Evolutionary conservation across 2,113 vertebrate genomes (phyloP).

Genomic region (Pyxicephalus adspersus): DNA sequence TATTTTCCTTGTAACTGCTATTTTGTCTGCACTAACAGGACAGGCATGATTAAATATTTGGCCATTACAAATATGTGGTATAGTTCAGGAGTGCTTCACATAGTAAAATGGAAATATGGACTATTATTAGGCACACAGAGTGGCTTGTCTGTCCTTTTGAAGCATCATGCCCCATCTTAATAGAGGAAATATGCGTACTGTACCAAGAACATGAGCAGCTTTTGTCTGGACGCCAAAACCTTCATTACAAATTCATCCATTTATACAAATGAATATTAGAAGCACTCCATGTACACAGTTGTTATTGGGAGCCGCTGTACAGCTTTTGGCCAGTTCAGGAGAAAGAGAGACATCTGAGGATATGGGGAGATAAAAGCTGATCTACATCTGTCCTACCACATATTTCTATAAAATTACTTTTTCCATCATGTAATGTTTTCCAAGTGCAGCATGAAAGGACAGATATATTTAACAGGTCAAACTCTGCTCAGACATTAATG

Average conservation of each 20-base stretch:
- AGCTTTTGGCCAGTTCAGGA: conserved; percentile 9
- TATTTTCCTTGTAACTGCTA: neutral
- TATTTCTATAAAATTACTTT: conserved; percentile 35
- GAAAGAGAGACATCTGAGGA: conserved; percentile 13
- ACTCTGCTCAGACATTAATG: neutral
- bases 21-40: neutral
- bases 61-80: neutral
- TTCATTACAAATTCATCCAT: conserved; percentile 30
- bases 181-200: conserved; percentile 26
- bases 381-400: conserved; percentile 7
- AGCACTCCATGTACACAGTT: neutral
- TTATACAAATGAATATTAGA: conserved; percentile 34
- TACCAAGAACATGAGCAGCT: neutral
- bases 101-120: neutral
- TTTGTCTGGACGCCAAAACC: conserved; percentile 37
- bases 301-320: neutral
- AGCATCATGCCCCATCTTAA: conserved; percentile 17
- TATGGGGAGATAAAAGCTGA: conserved; percentile 10
- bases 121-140: neutral
- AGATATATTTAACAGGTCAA: neutral
- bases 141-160: conserved; percentile 5
- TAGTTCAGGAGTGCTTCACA: neutral
- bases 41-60: neutral
- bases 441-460: neutral
- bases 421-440: conserved; percentile 41